phyloP scores from a whole-genome alignment of 2,113 vertebrate species.

The Passer montanus region DNA sequence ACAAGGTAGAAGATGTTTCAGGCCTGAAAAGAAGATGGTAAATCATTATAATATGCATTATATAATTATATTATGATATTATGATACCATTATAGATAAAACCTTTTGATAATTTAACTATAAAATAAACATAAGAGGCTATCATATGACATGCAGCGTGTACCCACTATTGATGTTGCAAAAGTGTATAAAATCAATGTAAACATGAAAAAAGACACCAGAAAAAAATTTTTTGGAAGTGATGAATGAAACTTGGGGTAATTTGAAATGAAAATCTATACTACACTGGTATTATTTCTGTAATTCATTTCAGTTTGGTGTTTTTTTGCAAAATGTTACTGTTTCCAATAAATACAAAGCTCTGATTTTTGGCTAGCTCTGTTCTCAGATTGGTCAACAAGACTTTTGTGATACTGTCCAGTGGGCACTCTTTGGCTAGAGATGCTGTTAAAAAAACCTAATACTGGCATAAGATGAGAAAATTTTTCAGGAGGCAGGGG shows the following conservation, averaged over 20 bases:
- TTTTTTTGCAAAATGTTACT: neutral
- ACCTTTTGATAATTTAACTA: neutral
- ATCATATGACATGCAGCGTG: neutral
- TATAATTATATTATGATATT: neutral
- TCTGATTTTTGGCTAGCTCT: neutral
- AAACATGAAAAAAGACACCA: neutral
- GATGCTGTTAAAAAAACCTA: neutral
- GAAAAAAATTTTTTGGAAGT: neutral
- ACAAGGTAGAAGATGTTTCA: neutral
- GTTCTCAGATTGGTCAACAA: neutral
- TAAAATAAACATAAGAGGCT: neutral
- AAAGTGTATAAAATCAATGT: neutral
- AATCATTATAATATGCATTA: neutral
- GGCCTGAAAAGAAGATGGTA: neutral
- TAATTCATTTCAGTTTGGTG: neutral
- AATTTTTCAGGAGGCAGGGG: rapidly evolving
- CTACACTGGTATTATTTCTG: neutral
- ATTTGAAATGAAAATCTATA: neutral
- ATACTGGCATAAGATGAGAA: neutral
- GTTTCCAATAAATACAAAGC: neutral
- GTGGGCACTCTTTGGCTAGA: neutral
- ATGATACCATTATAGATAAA: neutral
- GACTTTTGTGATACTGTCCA: neutral
- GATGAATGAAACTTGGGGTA: neutral
- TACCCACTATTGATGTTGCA: neutral